phyloP scores from a whole-genome alignment of 2,113 vertebrate species.

The Urocolius indicus region DNA sequence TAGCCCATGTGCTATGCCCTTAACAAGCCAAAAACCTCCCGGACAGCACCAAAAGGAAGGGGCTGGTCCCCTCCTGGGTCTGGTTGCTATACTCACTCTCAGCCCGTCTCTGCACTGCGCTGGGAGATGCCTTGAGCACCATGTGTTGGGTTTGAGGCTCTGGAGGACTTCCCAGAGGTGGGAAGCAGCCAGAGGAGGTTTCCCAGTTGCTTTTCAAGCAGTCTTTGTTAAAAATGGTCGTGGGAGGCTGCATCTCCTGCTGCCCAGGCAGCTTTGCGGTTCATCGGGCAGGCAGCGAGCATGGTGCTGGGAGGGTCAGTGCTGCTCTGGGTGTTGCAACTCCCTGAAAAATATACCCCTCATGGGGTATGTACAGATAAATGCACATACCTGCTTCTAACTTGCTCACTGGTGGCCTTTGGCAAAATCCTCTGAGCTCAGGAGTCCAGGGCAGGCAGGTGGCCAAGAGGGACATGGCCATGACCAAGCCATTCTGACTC shows the following conservation, averaged over 20 bases:
- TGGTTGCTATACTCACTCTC: rapidly evolving
- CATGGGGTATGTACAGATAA: background rate
- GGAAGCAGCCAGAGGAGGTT: background rate
- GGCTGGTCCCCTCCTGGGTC: background rate
- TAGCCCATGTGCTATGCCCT: background rate
- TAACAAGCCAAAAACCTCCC: background rate
- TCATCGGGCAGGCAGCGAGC: background rate
- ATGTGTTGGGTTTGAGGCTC: background rate
- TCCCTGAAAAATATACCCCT: rapidly evolving
- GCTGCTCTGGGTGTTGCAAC: background rate
- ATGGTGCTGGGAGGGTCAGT: background rate
- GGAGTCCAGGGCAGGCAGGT: background rate
- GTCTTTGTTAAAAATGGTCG: slow-evolving; percentile 7
- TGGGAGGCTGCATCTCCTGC: background rate
- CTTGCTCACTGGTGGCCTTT: background rate
- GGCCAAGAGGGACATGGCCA: background rate
- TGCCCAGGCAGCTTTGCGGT: background rate
- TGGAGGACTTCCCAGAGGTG: background rate
- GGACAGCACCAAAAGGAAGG: background rate
- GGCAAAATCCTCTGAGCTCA: background rate
- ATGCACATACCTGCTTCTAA: background rate
- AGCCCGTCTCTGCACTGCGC: rapidly evolving
- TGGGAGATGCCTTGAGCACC: rapidly evolving
- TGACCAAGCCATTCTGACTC: background rate
- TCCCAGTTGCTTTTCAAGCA: background rate